A percentile compares a stretch with the other conserved stretches of the same genome.
Conservation (phyloP, 2,113 vertebrate genomes). For the Platysternon megacephalum region DNA sequence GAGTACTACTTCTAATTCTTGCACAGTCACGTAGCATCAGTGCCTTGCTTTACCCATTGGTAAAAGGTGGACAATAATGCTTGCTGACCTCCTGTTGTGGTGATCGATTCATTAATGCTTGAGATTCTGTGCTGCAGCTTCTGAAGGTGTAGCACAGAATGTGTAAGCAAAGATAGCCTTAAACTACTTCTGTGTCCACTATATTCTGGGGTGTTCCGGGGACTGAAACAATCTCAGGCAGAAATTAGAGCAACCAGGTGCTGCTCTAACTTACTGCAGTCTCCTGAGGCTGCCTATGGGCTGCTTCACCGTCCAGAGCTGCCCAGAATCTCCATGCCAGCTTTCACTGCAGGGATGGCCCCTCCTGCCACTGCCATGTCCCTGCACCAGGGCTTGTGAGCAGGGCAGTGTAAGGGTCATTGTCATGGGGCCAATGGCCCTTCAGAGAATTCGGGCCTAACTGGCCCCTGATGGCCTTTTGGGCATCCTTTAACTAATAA, state of each 20-base stretch:
- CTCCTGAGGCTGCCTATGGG: background rate
- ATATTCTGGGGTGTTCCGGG: background rate
- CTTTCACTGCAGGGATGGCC: background rate
- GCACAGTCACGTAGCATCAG: background rate
- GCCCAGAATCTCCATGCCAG: background rate
- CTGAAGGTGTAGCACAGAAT: accelerated
- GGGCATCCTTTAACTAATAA: background rate
- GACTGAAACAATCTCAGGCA: background rate
- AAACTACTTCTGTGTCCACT: background rate
- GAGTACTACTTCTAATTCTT: background rate
- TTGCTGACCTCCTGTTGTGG: background rate
- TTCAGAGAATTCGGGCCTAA: background rate
- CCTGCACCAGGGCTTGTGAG: background rate
- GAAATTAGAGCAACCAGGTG: background rate
- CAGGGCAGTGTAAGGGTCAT: background rate
- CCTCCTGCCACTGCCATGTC: accelerated
- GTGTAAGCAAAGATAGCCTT: background rate
- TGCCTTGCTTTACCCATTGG: background rate
- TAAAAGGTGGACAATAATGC: background rate
- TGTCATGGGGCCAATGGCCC: background rate
- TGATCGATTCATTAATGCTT: background rate
- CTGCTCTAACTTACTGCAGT: background rate
- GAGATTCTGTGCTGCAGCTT: background rate
- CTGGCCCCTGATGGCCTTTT: background rate
- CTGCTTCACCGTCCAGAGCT: background rate